Base-by-base conservation (phyloP, 2,888 invertebrate genomes). In the Phalera bucephala region DNA sequence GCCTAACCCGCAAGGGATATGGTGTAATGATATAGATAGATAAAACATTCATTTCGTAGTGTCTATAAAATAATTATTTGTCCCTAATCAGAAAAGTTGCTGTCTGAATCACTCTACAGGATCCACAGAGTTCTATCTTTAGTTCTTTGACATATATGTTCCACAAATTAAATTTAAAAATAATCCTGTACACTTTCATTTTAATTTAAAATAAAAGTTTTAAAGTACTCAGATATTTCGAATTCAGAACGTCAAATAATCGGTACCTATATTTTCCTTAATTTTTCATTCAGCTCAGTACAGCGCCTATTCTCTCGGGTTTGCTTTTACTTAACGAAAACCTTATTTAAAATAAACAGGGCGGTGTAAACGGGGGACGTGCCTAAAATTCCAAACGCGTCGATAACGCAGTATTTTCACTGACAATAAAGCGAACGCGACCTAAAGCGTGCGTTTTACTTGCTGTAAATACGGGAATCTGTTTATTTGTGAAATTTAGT, bases 261-360 rank as follows among this genome's bases (percentile, higher is more conserved):
- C 63, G 62, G 61, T 65, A n/a, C n/a, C n/a, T n/a, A 80, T 73
- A 72, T 78, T 77, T 75, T 64, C 70, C 76, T 75, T 77, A 82
- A 83, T 83, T 83, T 86, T 85, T 83, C 73, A 84, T 81, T 80
- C 80, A 71, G 60, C 72, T 65, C 76, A 63, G 69, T 70, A 62
- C 72, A 71, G 65, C 58, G 52, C 65, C 54, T 55, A 66, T 53
- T 75, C 75, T 76, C 78, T 48, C 36, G 73, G 74, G 82, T 80
- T 84, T 81, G 72, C 81, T 83, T 85, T 83, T 80, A 81, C 83
- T 84, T 83, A 84, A 72, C 74, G 39, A 66, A 72, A 80, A 81
- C 80, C 82, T 85, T 84, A 86, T 86, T 87, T 84, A 86, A 86
- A 86, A 83, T 81, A 86, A 87, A 86, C 86, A 86, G 72, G 67